These are phyloP conservation scores for Caenorhabditis panamensis DNA, from an alignment of 2,888 invertebrate species.

Conservation along the genomic window DNA sequence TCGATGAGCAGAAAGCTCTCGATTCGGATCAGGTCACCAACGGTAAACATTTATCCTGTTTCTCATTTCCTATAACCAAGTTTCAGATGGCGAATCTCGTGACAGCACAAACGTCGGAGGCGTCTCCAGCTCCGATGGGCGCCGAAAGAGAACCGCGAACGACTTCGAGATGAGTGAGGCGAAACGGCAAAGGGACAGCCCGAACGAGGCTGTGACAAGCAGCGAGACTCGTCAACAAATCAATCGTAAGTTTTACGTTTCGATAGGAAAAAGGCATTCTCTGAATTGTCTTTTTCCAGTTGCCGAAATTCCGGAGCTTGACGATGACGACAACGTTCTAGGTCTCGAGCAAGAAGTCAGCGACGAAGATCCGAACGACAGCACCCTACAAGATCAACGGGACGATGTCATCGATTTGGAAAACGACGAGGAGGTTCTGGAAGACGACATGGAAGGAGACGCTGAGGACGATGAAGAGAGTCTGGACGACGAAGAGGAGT, in stretches of 20 bases:
- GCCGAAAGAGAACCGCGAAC: slow-evolving; percentile 60
- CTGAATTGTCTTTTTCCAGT: slow-evolving; percentile 32
- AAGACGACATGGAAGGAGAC: slow-evolving; percentile 50
- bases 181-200: slow-evolving; percentile 64
- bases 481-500: slow-evolving; percentile 50
- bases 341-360: slow-evolving; percentile 59
- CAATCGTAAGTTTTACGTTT: slow-evolving; percentile 2
- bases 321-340: slow-evolving; percentile 54
- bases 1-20: slow-evolving; percentile 36
- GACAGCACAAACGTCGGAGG: slow-evolving; percentile 59
- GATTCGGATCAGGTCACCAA: slow-evolving; percentile 28
- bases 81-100: slow-evolving; percentile 62
- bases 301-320: slow-evolving; percentile 60
- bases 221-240: slow-evolving; percentile 55
- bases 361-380: slow-evolving; percentile 63
- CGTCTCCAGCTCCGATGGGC: slow-evolving; percentile 67
- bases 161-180: slow-evolving; percentile 44
- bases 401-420: slow-evolving; percentile 44
- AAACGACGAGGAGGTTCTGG: slow-evolving; percentile 60
- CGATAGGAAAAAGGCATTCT: neutral
- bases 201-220: slow-evolving; percentile 68
- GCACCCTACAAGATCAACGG: slow-evolving; percentile 13
- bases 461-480: slow-evolving; percentile 53
- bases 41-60: slow-evolving; percentile 1
- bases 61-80: neutral